phyloP scores from a whole-genome alignment of 2,888 invertebrate genomes.

The Gymnoscelis rufifasciata region DNA sequence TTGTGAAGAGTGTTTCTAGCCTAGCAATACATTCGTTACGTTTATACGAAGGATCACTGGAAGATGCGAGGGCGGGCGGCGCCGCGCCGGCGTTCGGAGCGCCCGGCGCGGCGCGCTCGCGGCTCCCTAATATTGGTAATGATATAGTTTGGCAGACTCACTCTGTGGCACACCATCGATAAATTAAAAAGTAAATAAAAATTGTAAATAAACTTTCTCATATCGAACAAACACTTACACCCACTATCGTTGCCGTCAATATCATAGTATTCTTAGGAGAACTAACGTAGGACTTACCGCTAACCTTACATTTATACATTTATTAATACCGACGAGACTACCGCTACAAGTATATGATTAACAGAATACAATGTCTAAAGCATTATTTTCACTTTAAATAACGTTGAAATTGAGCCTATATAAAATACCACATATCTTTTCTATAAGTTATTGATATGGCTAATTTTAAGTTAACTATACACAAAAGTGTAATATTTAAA shows the following conservation, averaged over 20 bases:
- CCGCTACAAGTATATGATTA: constrained; percentile 77
- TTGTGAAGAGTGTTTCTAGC: constrained; percentile 72
- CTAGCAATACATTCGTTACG: constrained; percentile 65
- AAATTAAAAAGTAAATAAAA: constrained; percentile 77
- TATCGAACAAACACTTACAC: constrained; percentile 75
- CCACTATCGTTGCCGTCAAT: constrained; percentile 76
- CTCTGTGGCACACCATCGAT: constrained; percentile 79
- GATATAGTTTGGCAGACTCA: constrained; percentile 80
- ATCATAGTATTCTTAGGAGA: constrained; percentile 72
- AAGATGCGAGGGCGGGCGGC: constrained; percentile 45
- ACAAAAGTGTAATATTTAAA: constrained; percentile 79
- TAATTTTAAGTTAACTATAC: constrained; percentile 80
- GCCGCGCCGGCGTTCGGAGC: constrained; percentile 32
- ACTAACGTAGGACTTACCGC: constrained; percentile 64
- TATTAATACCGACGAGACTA: constrained; percentile 77
- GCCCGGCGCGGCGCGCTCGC: constrained; percentile 34
- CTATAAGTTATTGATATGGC: constrained; percentile 81
- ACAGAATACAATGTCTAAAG: constrained; percentile 75
- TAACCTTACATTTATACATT: constrained; percentile 65
- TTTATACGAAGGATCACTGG: constrained; percentile 72
- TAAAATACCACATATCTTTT: constrained; percentile 80
- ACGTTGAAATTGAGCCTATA: constrained; percentile 80
- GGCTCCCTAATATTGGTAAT: constrained; percentile 65
- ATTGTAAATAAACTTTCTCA: constrained; percentile 75
- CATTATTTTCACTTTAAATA: constrained; percentile 78